Base-by-base conservation (phyloP, 2,113 vertebrate genomes). In the Zosterops japonicus region DNA sequence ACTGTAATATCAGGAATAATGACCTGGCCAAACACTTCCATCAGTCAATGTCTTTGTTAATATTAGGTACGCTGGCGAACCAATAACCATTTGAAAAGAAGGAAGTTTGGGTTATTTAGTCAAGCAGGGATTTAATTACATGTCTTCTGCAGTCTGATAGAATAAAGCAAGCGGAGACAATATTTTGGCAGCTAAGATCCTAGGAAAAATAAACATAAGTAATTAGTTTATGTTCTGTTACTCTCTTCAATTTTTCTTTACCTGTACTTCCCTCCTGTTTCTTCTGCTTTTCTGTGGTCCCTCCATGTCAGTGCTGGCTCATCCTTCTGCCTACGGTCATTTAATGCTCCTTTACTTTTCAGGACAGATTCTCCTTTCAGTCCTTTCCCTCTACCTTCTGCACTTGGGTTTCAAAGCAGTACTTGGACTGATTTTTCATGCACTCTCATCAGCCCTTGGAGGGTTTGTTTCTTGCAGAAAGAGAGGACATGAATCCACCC, bases 31-130 rank as follows among this genome's bases (percentile, higher is more conserved):
- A 47, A 50, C 10, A 35, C 22, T 80, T 92, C 20, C 59, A 64
- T 93, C 83, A 64, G 25, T 93, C 83, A 88, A 17, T 50, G 68
- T 59, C 93, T 75, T 60, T 88, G n/a, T 75, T 96, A 67, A 21
- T 84, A 35, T 63, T 60, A 35, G 56, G 7, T 36, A 20, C 3
- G 8, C 27, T 68, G 29, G 28, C 60, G 91, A 85, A 88, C 55
- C 78, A 47, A 15, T n/a, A 74, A 59, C 21, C 16, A 4, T 24
- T 56, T 28, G 23, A 83, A 87, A 82, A 83, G 42, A 41, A n/a
- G 25, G 72, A 50, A 47, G 9, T 53, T 80, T 76, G 31, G 28
- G 14, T 83, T 92, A 49, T 80, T 92, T 75, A 92, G 35, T 78
- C 31, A 69, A 76, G 46, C 50, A 50, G 24, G 25, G 15, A 72